These are phyloP conservation scores for Pempheris klunzingeri DNA, from an alignment of 2,797 vertebrate species.

Conservation along the genomic window DNA sequence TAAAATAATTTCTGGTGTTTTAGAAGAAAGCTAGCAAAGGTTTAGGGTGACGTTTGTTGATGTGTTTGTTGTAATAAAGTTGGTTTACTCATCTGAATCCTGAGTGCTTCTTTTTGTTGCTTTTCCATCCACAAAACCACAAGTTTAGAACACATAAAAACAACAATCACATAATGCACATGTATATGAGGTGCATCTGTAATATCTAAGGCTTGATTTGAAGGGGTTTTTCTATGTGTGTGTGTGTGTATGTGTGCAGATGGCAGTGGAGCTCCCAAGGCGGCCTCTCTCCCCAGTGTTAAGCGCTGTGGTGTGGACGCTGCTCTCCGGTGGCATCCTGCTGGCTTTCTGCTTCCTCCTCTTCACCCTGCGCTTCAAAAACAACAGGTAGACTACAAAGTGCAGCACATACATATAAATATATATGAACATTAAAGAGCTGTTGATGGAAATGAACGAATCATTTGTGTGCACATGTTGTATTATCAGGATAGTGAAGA, in stretches of 20 bases:
- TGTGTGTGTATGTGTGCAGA: slow-evolving; percentile 72
- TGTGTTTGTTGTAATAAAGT: slow-evolving; percentile 67
- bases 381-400: slow-evolving; percentile 89
- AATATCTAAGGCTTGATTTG: slow-evolving; percentile 1
- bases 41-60: slow-evolving; percentile 1
- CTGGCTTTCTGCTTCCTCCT: slow-evolving; percentile 89
- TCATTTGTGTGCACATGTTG: slow-evolving; percentile 5
- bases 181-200: neutral
- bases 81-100: neutral
- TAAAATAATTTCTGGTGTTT: neutral
- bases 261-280: slow-evolving; percentile 65
- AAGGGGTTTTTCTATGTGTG: slow-evolving; percentile 47
- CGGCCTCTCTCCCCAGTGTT: slow-evolving; percentile 86
- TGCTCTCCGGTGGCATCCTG: slow-evolving; percentile 92
- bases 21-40: neutral
- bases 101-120: slow-evolving; percentile 6
- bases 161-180: neutral
- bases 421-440: neutral
- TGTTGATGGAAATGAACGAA: neutral
- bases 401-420: no score
- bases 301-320: slow-evolving; percentile 89
- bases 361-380: slow-evolving; percentile 95
- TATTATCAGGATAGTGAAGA: slow-evolving; percentile 95
- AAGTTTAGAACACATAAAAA: neutral
- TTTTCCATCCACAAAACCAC: neutral